Evolutionary conservation across 2,797 vertebrate species (phyloP), one percentile per base, ranked within the genome.

Genomic region (Philypnodon macrostomus): DNA sequence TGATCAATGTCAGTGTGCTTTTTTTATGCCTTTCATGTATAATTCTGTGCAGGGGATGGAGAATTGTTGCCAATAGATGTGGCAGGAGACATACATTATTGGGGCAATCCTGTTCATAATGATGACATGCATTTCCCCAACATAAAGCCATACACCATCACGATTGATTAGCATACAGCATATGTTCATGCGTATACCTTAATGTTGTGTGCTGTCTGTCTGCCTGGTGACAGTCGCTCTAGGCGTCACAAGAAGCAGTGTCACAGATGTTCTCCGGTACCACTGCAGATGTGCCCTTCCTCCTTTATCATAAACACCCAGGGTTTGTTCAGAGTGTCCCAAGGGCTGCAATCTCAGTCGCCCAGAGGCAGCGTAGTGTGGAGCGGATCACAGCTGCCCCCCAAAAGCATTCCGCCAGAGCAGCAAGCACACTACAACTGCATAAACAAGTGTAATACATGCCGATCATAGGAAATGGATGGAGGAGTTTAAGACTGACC

Each of bases 221-320:
- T 44, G 31, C 10, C 38, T 44, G 18, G 39, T 52, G 58, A 60
- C 29, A 62, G 50, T 36, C 42, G 17, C 70, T 55, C 41, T 8
- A 11, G 45, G 47, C 30, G 56, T 47, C 37, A 59, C 54, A 57
- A 50, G 41, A 46, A 26, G 35, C 47, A 47, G 24, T 58, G 55
- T 62, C 70, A 61, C 60, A 61, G 58, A 59, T 68, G 48, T 52
- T 52, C 15, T 30, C 55, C 63, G 60, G 53, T 45, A 19, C 37
- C 32, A 26, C 2, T 27, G 32, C 47, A 49, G 45, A 57, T 68
- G 32, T 32, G 55, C 14, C 39, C 18, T 50, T 30, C 63, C 63
- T 35, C 19, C 44, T 67, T 47, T 41, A 18, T 26, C 36, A 51
- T 50, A 10, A 63, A 70, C 58, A 71, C 30, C 45, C 56, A 15